These are phyloP conservation scores for Tenualosa thibaudeaui DNA, from an alignment of 2,797 vertebrate species.

Conservation along the genomic window DNA sequence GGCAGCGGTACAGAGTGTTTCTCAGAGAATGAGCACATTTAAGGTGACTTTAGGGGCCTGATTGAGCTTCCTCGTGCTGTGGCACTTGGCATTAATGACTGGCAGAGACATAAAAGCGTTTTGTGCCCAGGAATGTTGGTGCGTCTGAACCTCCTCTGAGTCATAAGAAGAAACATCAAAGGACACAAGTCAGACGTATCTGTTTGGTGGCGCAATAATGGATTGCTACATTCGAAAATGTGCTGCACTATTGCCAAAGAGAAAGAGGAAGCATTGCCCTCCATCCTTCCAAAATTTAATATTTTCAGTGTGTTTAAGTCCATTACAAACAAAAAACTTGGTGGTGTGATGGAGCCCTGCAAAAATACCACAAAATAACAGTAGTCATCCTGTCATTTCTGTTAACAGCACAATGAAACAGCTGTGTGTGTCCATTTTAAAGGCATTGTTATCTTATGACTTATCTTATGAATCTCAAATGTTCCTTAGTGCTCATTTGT, in stretches of 20 bases:
- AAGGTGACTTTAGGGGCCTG: neutral
- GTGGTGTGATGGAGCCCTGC: neutral
- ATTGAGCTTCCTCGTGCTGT: constrained; percentile 18
- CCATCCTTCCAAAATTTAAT: neutral
- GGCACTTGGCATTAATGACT: constrained; percentile 22
- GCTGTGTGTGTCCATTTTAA: neutral
- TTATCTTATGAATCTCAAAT: constrained; percentile 24
- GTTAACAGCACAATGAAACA: neutral
- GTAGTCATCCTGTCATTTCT: neutral
- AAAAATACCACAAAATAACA: neutral
- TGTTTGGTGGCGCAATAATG: constrained; percentile 27
- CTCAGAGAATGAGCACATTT: neutral
- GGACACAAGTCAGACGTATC: constrained; percentile 28
- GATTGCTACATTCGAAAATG: constrained; percentile 20
- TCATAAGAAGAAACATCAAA: constrained; percentile 35
- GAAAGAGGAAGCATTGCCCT: neutral
- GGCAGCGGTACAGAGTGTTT: neutral
- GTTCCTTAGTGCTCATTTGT: constrained; percentile 16
- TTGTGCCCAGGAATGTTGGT: constrained; percentile 24
- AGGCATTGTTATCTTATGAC: constrained; percentile 1
- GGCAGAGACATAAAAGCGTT: constrained; percentile 34
- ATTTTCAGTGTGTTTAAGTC: neutral
- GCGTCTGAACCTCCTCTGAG: constrained; percentile 20
- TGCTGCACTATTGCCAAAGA: neutral
- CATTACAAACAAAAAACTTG: neutral